Evolutionary conservation across 2,797 vertebrate species (phyloP).

Genomic region (Passerculus sandwichensis): DNA sequence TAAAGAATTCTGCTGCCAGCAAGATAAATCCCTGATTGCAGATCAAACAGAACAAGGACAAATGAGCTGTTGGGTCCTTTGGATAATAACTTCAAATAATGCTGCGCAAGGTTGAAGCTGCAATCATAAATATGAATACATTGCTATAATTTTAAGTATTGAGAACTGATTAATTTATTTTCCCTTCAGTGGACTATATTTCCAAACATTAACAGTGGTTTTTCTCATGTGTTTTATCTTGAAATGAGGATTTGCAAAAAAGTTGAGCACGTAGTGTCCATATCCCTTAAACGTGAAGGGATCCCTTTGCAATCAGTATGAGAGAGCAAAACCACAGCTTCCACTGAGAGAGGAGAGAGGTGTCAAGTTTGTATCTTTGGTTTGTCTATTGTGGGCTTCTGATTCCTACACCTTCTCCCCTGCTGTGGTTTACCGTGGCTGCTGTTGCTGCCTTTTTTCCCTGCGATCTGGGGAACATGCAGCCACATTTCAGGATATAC

Average conservation of each 20-base stretch:
- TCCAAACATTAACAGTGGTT: not conserved
- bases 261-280: fast-evolving
- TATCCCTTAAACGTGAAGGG: not conserved
- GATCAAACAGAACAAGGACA: not conserved
- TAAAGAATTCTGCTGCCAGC: not conserved
- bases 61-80: not conserved
- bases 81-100: not conserved
- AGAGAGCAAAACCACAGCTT: not conserved
- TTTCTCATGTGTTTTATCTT: not conserved
- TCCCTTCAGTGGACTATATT: not conserved
- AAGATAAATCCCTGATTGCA: not conserved
- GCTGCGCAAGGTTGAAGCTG: not conserved
- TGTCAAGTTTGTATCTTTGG: not conserved
- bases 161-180: not conserved
- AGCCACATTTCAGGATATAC: not conserved
- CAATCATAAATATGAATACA: not conserved
- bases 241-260: not conserved
- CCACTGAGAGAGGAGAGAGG: not conserved
- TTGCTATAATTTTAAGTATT: not conserved
- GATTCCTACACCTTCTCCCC: not conserved
- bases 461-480: not conserved
- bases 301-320: not conserved
- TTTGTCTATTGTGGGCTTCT: not conserved
- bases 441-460: not conserved
- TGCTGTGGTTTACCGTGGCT: not conserved